Evolutionary conservation across 2,113 vertebrate genomes (phyloP).

Genomic region (Pelecanus crispus): DNA sequence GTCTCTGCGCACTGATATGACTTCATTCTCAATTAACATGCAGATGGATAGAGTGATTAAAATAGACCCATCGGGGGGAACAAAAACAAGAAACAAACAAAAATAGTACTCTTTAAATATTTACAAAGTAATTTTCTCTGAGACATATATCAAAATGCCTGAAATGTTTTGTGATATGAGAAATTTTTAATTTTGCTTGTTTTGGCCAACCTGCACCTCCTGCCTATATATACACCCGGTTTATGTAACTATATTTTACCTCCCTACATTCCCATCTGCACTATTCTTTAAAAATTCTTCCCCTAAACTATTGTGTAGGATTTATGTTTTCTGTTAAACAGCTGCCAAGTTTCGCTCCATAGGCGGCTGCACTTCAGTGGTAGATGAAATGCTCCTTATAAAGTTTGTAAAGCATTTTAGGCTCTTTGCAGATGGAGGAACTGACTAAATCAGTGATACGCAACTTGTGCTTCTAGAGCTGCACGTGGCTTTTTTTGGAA

Average conservation of each 20-base stretch:
- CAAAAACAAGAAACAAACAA: background rate
- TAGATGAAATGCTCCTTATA: slow-evolving; percentile 43
- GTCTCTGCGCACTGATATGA: background rate
- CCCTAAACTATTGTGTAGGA: slow-evolving; percentile 52
- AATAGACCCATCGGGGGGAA: background rate
- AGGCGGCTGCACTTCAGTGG: slow-evolving; percentile 39
- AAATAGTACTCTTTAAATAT: background rate
- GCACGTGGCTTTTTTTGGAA: slow-evolving; percentile 65
- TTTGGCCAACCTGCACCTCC: slow-evolving; percentile 32
- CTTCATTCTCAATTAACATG: background rate
- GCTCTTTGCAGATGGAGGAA: slow-evolving; percentile 59
- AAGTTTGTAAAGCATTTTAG: slow-evolving; percentile 55
- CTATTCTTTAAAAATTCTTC: slow-evolving; percentile 54
- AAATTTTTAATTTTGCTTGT: background rate
- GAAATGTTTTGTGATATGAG: background rate
- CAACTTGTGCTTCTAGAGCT: slow-evolving; percentile 36
- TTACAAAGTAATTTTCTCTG: background rate
- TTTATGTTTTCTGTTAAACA: slow-evolving; percentile 53
- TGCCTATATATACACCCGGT: background rate
- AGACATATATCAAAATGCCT: background rate
- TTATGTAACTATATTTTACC: slow-evolving; percentile 30
- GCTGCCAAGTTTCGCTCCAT: slow-evolving; percentile 48
- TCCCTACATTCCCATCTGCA: slow-evolving; percentile 53
- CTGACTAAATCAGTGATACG: slow-evolving; percentile 56
- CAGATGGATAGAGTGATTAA: background rate